These are phyloP conservation scores for Xestia ashworthii DNA, from an alignment of 2,888 invertebrate species.

Conservation along the genomic window DNA sequence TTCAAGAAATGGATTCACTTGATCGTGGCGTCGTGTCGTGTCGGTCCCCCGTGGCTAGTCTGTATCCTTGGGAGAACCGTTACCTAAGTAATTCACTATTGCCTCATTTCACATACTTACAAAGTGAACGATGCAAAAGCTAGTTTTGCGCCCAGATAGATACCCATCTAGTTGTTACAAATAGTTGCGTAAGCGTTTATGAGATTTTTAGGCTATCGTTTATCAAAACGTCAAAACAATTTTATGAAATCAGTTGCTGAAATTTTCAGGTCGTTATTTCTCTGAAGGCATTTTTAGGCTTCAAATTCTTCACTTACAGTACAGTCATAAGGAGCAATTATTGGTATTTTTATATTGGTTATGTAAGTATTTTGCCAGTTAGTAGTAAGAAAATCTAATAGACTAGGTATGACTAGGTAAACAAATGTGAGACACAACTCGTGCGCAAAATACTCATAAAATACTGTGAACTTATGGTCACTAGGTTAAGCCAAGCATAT, in stretches of 20 bases:
- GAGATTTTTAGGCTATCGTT: constrained; percentile 25
- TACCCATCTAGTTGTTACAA: constrained; percentile 45
- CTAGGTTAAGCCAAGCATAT: no score
- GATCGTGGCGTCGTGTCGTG: no score
- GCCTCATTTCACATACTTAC: constrained; percentile 28
- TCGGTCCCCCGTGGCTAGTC: not conserved
- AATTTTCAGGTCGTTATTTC: no score
- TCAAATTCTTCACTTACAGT: no score
- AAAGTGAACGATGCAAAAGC: constrained; percentile 31
- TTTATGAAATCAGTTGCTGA: not conserved
- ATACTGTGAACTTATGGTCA: no score
- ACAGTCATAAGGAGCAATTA: no score
- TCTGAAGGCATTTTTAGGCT: no score
- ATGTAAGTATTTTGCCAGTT: not conserved
- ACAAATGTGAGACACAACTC: not conserved
- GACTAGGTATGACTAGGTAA: not conserved
- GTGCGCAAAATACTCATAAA: no score
- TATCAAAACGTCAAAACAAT: not conserved
- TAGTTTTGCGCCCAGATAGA: constrained; percentile 39
- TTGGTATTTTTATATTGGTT: not conserved
- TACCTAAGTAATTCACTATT: constrained; percentile 23
- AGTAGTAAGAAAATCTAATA: not conserved
- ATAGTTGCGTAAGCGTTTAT: constrained; percentile 11
- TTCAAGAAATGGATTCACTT: not conserved
- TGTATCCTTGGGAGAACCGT: constrained; percentile 16